Evolutionary conservation across 2,113 vertebrate species (phyloP), one percentile per base, ranked within the genome.

Genomic region (Leucopsar rothschildi): DNA sequence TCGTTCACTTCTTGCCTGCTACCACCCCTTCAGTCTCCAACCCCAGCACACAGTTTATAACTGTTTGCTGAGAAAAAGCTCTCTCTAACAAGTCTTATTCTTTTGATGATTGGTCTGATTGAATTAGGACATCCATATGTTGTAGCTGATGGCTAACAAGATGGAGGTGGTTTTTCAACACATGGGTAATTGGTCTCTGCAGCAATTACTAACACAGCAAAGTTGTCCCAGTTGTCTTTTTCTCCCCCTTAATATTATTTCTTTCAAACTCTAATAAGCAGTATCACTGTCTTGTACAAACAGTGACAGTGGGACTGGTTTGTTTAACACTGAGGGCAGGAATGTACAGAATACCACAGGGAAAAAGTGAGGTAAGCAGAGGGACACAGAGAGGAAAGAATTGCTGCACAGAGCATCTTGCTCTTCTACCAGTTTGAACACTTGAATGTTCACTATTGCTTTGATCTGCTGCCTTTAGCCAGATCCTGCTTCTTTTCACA

Each of bases 71-170:
- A 64, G 10, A 52, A n/a, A 82, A 92, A 61, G 44, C 72, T 61
- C 82, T 64, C 69, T 63, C 42, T 53, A 73, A 70, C 17, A 47
- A 66, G 15, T 31, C 40, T 45, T 79, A 53, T 24, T 69, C 57
- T 91, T 94, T 39, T 65, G 53, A 78, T 83, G 70, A 86, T 53
- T 19, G 25, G 37, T 28, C 60, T 85, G 72, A 84, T 39, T 92
- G 82, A 95, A 95, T 90, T 82, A 91, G 68, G 59, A 42, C 70
- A 85, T 57, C 61, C 69, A 59, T 86, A 69, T 88, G 70, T 55
- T 71, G n/a, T 13, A 93, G 87, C 82, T 83, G 60, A 86, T 11
- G 59, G 75, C 84, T 95, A 96, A 96, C 87, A 95, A 96, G 52
- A 71, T 84, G 65, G 52, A 63, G 75, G 76, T 84, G 70, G 64